These are phyloP conservation scores for Cryptocephalus primarius DNA, from an alignment of 2,888 invertebrate species.

Conservation along the genomic window DNA sequence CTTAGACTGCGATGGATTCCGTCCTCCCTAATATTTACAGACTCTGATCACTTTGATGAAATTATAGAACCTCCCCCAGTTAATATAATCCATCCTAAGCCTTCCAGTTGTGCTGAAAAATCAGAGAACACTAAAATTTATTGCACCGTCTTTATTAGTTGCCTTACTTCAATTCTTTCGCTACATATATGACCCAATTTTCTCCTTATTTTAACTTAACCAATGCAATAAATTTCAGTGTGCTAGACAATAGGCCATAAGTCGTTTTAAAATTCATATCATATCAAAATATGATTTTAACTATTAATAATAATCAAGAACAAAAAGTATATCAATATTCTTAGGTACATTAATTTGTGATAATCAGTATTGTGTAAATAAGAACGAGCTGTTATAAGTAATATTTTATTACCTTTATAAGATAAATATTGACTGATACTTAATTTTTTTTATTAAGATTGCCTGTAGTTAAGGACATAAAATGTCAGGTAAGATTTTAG, in stretches of 20 bases:
- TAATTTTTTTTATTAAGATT: conserved; percentile 26
- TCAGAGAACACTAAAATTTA: conserved; percentile 17
- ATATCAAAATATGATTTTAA: background rate
- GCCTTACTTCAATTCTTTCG: background rate
- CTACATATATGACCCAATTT: conserved; percentile 4
- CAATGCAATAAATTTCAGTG: conserved; percentile 9
- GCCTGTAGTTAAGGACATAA: conserved; percentile 20
- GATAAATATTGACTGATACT: conserved; percentile 32
- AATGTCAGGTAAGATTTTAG: conserved; percentile 16
- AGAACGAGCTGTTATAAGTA: conserved; percentile 20
- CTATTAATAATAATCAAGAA: background rate
- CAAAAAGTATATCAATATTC: conserved; percentile 10
- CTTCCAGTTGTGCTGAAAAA: conserved; percentile 34
- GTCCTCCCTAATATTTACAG: conserved; percentile 52
- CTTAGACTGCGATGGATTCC: conserved; percentile 49
- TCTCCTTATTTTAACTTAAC: conserved; percentile 4
- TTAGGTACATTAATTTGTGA: conserved; percentile 20
- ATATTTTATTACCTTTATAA: conserved; percentile 27
- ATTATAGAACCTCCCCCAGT: conserved; percentile 57
- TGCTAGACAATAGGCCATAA: conserved; percentile 1
- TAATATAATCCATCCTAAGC: conserved; percentile 58
- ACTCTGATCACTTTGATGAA: conserved; percentile 52
- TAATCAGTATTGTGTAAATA: conserved; percentile 24
- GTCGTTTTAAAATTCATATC: background rate
- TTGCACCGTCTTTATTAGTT: conserved; percentile 14